Base-by-base conservation (phyloP, 2,888 invertebrate species). In the Pollenia amentaria region DNA sequence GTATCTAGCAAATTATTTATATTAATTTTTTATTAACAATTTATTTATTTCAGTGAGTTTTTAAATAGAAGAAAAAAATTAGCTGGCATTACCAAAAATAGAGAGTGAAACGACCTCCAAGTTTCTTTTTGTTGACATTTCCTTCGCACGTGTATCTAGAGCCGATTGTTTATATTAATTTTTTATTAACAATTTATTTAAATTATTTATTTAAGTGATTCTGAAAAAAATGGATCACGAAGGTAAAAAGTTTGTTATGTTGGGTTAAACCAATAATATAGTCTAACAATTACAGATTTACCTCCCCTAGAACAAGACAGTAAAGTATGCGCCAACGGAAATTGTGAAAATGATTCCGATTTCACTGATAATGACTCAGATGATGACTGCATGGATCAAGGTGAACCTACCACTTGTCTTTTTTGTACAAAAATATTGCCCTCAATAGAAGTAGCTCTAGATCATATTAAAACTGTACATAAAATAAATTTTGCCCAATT, bases 351-450 rank as follows among this genome's bases (percentile, higher is more conserved):
- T 62, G 89, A 88, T 46, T 89, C 87, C 0, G 80, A 79, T n/a
- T 79, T 87, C 64, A 83, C 78, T 9, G 88, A 87, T 48, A 55
- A 88, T 42, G 89, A 89, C 14, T 87, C 80, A 0, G 94, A 89
- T 14, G 94, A 92, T 93, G 94, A 94, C 88, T 94, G 94, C 90
- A 94, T 94, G 92, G 94, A 94, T 82, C 85, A 88, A 2, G 90
- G 89, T 6, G 90, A 92, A 44, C 42, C 88, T 3, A 91, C 91
- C 3, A 89, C 79, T 38, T 97, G 97, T 93, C 94, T 97, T 84
- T 98, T 97, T 94, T 97, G 97, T 92, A 90, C 94, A 3, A 93
- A 95, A 72, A 93, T 94, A 88, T 95, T 95, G 83, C 92, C 94
- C n/a, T 94, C 94, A 60, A 95, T 96, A 75, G 95, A 95, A 46